These are phyloP conservation scores for Plecturocebus donacophilus DNA, from an alignment of 2,113 vertebrate genomes.

Conservation along the genomic window DNA sequence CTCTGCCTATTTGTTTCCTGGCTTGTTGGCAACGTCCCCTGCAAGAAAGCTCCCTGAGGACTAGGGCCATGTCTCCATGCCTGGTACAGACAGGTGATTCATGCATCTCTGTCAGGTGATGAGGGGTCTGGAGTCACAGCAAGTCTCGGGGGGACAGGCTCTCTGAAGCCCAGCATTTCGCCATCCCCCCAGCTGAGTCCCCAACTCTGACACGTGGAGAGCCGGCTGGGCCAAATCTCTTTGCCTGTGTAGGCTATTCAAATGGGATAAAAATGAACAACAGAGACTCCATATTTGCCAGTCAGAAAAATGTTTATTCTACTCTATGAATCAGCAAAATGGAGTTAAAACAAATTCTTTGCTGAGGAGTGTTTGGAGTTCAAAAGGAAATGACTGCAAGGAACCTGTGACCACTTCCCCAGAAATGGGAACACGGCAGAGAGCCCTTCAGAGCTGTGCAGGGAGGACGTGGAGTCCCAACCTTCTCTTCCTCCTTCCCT, in stretches of 20 bases:
- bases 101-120: not conserved
- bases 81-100: not conserved
- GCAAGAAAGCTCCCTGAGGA: not conserved
- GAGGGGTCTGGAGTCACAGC: not conserved
- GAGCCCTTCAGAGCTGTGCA: not conserved
- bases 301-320: not conserved
- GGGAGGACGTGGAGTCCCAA: not conserved
- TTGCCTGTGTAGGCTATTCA: not conserved
- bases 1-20: not conserved
- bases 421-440: not conserved
- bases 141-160: no score
- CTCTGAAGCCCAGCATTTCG: no score
- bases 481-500: not conserved
- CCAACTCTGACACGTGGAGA: rapidly evolving
- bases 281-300: not conserved
- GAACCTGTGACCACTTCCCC: not conserved
- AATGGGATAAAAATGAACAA: not conserved
- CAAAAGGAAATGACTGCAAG: not conserved
- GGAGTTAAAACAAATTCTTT: not conserved
- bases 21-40: no score
- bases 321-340: not conserved
- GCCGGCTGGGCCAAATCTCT: not conserved
- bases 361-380: not conserved
- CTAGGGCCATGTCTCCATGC: not conserved
- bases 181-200: no score